Base-by-base conservation (phyloP, 2,113 vertebrate species). In the Gnathonemus echidnorhynchus region DNA sequence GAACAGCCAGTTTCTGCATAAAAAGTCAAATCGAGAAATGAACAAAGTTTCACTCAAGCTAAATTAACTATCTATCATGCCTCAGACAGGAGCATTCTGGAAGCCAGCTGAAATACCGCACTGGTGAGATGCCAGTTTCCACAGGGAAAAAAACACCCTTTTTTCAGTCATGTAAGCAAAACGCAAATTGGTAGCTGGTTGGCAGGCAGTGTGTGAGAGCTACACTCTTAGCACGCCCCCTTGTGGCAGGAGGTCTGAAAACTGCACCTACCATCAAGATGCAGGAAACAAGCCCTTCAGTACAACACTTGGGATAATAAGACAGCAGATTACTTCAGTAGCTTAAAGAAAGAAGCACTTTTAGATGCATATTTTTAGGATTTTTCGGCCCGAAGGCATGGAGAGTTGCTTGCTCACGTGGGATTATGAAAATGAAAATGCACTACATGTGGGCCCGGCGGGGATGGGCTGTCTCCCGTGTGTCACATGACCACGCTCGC, bases 1-100 rank as follows among this genome's bases (percentile, higher is more conserved):
- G 91, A 92, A 96, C 95, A 17, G 98, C 98, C 50, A 99, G 96
- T 95, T 97, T 99, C 98, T 99, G 93, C 88, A 35, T 86, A n/a
- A 24, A 35, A 35, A 35, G 10, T 21, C 11, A 3, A 6, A 56
- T 21, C 4, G 8, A 84, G 80, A 84, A 46, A 84, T 45, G 13
- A 42, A 21, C 42, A 84, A 9, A 48, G 21, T 5, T 70, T 27
- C 6, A 48, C 21, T 10, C 6, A 17, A 17, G 15, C 5, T 24
- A 17, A 11, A 46, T 8, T 3, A 8, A 74, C 27, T 31, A 77
- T 11, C 27, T 31, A 70, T 70, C 62, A 70, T 9, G 62, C 74
- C 74, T 17, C 35, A 35, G 35, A 80, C 35, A 42, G 35, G 5
- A 80, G 35, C 31, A 80, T 80, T 80, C 4, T 15, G 13, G 5